These are phyloP conservation scores for Notodonta ziczac DNA, from an alignment of 2,888 invertebrate species.

Conservation along the genomic window DNA sequence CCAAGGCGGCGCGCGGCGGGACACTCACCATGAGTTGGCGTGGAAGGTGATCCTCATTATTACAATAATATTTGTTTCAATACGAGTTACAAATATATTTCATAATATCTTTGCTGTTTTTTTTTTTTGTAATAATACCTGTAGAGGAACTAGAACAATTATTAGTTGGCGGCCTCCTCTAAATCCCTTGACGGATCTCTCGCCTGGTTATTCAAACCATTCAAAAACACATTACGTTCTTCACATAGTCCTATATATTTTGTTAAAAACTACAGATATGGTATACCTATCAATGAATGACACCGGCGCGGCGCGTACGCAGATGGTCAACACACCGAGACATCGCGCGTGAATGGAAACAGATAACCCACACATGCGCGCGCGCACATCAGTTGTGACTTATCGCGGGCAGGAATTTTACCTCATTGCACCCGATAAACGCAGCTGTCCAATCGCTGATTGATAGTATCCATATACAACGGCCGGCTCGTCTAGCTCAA, in stretches of 20 bases:
- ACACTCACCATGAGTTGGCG: conserved; percentile 22
- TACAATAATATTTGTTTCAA: not conserved
- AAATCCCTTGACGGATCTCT: too few species aligned
- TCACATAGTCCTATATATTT: too few species aligned
- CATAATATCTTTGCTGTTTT: too few species aligned
- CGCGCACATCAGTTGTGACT: conserved; percentile 12
- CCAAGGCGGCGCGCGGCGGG: conserved; percentile 36
- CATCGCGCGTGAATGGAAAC: conserved; percentile 43
- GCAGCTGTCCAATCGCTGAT: conserved; percentile 18
- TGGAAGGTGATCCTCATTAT: too few species aligned
- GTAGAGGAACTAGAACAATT: too few species aligned
- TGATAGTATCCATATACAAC: conserved; percentile 11
- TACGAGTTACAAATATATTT: too few species aligned
- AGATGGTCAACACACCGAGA: conserved; percentile 25
- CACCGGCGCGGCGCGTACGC: conserved; percentile 34
- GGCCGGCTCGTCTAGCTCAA: not conserved
- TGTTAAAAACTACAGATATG: conserved; percentile 13
- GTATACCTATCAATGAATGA: conserved; percentile 46
- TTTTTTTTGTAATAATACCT: too few species aligned
- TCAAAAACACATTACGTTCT: too few species aligned
- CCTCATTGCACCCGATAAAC: conserved; percentile 39
- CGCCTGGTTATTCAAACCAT: too few species aligned
- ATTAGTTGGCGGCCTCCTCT: too few species aligned
- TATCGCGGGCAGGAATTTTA: conserved; percentile 43
- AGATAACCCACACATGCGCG: conserved; percentile 44